Conservation (phyloP, 2,888 invertebrate species). For the Ennomos erosarius region DNA sequence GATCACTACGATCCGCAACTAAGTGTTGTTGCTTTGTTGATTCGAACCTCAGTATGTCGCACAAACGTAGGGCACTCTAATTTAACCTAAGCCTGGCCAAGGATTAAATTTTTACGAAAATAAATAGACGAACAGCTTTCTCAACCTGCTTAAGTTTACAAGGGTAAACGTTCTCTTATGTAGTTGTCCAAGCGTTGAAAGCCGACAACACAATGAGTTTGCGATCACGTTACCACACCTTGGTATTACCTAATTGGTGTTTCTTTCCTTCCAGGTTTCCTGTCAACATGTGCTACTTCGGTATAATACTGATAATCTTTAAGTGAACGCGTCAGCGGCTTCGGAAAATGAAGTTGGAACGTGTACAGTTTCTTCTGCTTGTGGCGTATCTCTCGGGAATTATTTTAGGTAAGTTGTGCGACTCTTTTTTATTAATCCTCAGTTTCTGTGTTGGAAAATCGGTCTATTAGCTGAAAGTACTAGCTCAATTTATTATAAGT, state of each 20-base stretch:
- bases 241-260: conserved; percentile 21
- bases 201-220: conserved; percentile 9
- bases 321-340: conserved; percentile 53
- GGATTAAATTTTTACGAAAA: no score
- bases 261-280: conserved; percentile 59
- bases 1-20: no score
- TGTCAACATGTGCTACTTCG: conserved; percentile 67
- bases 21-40: no score
- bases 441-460: no score
- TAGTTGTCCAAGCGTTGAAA: not conserved
- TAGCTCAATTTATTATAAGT: no score
- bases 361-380: conserved; percentile 54
- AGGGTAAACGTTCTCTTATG: not conserved
- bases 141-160: not conserved
- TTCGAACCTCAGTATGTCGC: no score
- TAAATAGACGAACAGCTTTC: no score
- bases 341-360: conserved; percentile 53
- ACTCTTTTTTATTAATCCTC: not conserved
- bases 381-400: conserved; percentile 55
- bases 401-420: conserved; percentile 59
- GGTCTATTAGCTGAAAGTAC: no score
- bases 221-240: conserved; percentile 20
- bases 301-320: conserved; percentile 72
- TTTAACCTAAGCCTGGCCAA: no score
- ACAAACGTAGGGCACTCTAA: no score